These are phyloP conservation scores for Muscina levida DNA, from an alignment of 2,888 invertebrate species.

Conservation along the genomic window DNA sequence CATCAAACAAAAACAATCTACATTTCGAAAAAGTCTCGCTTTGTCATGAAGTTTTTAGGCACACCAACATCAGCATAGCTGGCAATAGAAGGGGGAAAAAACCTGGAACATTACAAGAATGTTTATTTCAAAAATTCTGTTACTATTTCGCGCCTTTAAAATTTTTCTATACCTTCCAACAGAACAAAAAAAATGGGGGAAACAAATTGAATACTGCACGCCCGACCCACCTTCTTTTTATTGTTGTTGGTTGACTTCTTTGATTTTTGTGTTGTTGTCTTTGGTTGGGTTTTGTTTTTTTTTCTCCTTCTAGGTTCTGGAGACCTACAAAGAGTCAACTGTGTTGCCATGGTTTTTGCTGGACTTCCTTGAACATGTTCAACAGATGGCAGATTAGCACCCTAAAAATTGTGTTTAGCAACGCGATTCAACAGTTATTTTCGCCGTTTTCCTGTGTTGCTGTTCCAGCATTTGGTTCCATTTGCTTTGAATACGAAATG, in stretches of 20 bases:
- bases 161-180: constrained; percentile 19
- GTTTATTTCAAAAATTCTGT: constrained; percentile 41
- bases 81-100: constrained; percentile 15
- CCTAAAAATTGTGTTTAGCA: constrained; percentile 67
- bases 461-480: neutral
- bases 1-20: constrained; percentile 52
- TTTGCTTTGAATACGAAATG: constrained; percentile 48
- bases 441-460: constrained; percentile 42
- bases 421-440: constrained; percentile 67
- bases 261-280: constrained; percentile 53
- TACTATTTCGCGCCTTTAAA: constrained; percentile 63
- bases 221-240: constrained; percentile 61
- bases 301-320: constrained; percentile 45
- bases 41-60: constrained; percentile 58
- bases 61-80: neutral
- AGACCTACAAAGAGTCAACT: constrained; percentile 38
- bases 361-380: constrained; percentile 67
- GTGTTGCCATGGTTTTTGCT: constrained; percentile 43
- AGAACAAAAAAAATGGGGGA: constrained; percentile 2
- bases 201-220: constrained; percentile 40
- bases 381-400: constrained; percentile 69
- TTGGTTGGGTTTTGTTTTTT: constrained; percentile 34
- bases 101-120: constrained; percentile 41
- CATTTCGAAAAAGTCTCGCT: constrained; percentile 53
- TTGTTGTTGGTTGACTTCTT: constrained; percentile 24